These are phyloP conservation scores for Dallia pectoralis DNA, from an alignment of 2,797 vertebrate genomes.

Conservation along the genomic window DNA sequence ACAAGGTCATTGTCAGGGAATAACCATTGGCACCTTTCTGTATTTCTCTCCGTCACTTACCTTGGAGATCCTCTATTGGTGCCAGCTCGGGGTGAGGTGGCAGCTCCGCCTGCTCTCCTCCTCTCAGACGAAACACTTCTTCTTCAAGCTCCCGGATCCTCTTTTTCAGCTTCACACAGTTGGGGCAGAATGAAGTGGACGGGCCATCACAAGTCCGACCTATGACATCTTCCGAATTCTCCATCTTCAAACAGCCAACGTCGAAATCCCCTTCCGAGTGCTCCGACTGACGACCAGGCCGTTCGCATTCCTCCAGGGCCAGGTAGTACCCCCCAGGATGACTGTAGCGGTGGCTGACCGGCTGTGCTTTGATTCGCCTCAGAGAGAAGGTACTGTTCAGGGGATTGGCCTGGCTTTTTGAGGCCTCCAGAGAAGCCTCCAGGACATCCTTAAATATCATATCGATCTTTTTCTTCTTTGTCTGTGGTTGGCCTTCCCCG, in stretches of 20 bases:
- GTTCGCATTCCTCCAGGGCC: constrained; percentile 72
- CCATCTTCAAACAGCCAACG: constrained; percentile 77
- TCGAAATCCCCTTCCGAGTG: constrained; percentile 67
- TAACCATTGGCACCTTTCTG: constrained; percentile 14
- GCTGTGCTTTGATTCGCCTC: constrained; percentile 71
- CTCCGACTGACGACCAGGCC: constrained; percentile 57
- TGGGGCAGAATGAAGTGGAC: constrained; percentile 93
- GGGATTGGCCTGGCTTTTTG: constrained; percentile 67
- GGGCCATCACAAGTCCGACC: constrained; percentile 72
- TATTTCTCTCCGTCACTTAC: constrained; percentile 69
- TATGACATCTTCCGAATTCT: constrained; percentile 77
- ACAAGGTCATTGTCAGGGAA: neutral
- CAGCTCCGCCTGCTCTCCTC: constrained; percentile 67
- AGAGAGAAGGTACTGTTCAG: constrained; percentile 72
- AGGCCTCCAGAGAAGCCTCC: constrained; percentile 85
- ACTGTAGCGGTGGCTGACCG: constrained; percentile 63
- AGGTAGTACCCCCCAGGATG: constrained; percentile 61
- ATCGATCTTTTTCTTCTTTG: constrained; percentile 95
- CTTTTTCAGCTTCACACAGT: constrained; percentile 90
- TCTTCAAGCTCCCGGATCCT: constrained; percentile 92
- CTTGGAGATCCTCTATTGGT: constrained; percentile 85
- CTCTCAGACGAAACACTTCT: constrained; percentile 85
- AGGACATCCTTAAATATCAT: constrained; percentile 93
- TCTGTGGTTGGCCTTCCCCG: constrained; percentile 77
- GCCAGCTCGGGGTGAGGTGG: constrained; percentile 82